Evolutionary conservation across 1,140 invertebrate genomes (phyloP), one percentile per base, ranked within the genome.

Genomic region (Cydia splendana): DNA sequence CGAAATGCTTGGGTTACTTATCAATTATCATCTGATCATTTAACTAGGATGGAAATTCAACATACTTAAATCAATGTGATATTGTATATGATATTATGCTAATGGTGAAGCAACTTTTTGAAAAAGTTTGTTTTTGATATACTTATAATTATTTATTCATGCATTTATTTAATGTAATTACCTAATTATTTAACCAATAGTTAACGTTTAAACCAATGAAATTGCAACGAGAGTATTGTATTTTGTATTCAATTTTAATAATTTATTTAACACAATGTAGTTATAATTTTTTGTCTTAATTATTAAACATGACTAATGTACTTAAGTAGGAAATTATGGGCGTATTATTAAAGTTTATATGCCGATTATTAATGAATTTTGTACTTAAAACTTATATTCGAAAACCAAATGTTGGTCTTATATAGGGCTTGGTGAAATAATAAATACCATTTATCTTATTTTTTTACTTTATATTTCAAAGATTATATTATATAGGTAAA

Each of bases 191-290:
- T 76, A 76, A 34, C 65, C 57, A 80, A 81, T 81, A 76, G 69
- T 81, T 80, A 45, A 10, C 9, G 9, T 45, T 48, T 48, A 82
- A 78, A 82, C 82, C 82, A 82, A 84, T 82, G 82, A 82, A 81
- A 82, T 82, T 81, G 78, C 73, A 79, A 81, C 76, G 77, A 80
- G 48, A 84, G 82, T 84, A 81, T 81, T 81, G 28, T 77, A 76
- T 77, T 62, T 78, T 79, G 45, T 77, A 79, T 65, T 71, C 76
- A 69, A 76, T 81, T 77, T 45, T 76, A 74, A 76, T 75, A 71
- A 76, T 65, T 74, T 76, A 78, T 74, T 74, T 12, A 57, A 71
- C 38, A 69, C 1, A 20, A 51, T 12, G 0, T 30, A 30, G 13
- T 75, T 30, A 1, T 65, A 34, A 38, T 67, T 51, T 57, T 73